Percentiles rank a stretch among this genome's conserved stretches.
Evolutionary conservation across 2,797 vertebrate genomes (phyloP).

Genomic region (Labroides dimidiatus): DNA sequence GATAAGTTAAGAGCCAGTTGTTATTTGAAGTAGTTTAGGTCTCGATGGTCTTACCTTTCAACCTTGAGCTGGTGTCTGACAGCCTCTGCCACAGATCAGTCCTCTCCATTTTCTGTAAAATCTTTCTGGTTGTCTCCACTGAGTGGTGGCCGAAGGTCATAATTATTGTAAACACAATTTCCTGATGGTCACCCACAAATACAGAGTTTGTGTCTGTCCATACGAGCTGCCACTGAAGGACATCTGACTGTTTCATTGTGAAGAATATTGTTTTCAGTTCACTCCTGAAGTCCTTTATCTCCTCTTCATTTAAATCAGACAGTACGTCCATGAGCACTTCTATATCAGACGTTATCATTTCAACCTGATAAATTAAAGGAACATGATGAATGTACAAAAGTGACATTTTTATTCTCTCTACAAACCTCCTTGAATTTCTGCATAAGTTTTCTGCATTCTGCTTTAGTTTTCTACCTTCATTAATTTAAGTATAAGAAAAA

Average conservation of each 20-base stretch:
- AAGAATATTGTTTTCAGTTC: accelerated
- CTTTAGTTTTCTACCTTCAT: no score
- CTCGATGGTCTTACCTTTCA: constrained; percentile 9
- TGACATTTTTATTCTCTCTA: neutral
- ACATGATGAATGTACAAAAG: neutral
- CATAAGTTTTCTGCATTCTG: no score
- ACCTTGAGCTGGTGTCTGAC: neutral
- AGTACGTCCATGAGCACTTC: constrained; percentile 32
- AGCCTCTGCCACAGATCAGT: constrained; percentile 17
- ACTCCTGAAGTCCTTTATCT: accelerated
- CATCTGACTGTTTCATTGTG: no score
- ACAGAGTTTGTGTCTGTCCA: no score
- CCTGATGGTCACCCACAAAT: neutral
- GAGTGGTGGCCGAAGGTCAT: neutral
- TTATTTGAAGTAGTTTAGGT: neutral
- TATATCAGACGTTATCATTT: constrained; percentile 1
- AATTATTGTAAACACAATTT: neutral
- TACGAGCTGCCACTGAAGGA: no score
- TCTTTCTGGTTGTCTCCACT: neutral
- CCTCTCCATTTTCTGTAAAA: constrained; percentile 2
- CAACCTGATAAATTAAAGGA: constrained; percentile 23
- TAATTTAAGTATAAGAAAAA: no score
- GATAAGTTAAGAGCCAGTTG: neutral
- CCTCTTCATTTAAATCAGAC: neutral
- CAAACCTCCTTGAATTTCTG: neutral